Evolutionary conservation across 2,113 vertebrate species (phyloP), one percentile per base, ranked within the genome.

Genomic region (Chloroceryle aenea): DNA sequence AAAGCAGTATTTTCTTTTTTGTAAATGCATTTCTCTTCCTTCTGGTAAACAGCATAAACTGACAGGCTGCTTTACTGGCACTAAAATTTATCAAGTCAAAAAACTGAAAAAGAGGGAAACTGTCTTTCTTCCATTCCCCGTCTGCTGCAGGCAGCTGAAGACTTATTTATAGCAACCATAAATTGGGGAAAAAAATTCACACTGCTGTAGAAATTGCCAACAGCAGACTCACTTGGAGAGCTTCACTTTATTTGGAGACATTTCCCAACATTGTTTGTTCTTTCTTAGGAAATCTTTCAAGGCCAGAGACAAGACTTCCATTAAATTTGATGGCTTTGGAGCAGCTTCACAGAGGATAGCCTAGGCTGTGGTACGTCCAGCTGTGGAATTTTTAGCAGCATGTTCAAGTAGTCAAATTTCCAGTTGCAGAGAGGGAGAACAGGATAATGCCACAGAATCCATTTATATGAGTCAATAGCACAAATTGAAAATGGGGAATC

Each of bases 91-190:
- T n/a, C 29, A 93, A 91, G 67, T 36, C 76, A 96, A 91, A 63
- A 90, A 75, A 90, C 61, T 48, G 62, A 38, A 78, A 43, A 86
- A 95, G 42, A 91, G 80, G 36, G 45, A 92, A 87, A 73, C 42
- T 72, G 40, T 73, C 92, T 95, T 83, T 93, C 90, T 93, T 92
- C 66, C 23, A 38, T n/a, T 93, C 68, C 69, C 88, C 90, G 92
- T 94, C 90, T 96, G 85, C 62, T 89, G 30, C 47, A 94, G 72
- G n/a, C 88, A 81, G 73, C 72, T 93, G 88, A 95, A 77, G 90
- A 71, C 95, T 96, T 94, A 90, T 88, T 94, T 90, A 78, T 71
- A 92, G 92, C 90, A 96, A 96, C 85, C 30, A 6, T 45, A 85
- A 83, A 80, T 91, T 50, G 52, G 80, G 80, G 88, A 32, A 93